These are phyloP conservation scores for Rissa tridactyla DNA, from an alignment of 2,113 vertebrate genomes.

Conservation along the genomic window DNA sequence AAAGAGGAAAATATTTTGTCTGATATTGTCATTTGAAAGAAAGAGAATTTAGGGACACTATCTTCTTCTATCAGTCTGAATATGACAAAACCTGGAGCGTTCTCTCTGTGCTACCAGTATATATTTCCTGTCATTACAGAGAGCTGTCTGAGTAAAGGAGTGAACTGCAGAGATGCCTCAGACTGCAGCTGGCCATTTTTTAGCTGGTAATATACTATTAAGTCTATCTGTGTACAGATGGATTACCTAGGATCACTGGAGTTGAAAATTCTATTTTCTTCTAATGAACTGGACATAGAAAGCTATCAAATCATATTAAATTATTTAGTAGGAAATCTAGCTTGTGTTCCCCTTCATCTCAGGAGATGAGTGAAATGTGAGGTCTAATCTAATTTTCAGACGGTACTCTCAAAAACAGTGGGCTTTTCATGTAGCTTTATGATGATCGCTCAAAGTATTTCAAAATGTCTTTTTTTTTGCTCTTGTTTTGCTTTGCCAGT, in stretches of 20 bases:
- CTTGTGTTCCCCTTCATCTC: slow-evolving; percentile 5
- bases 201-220: neutral
- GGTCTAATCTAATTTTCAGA: neutral
- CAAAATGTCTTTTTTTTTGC: neutral
- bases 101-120: neutral
- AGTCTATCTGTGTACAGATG: neutral
- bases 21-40: neutral
- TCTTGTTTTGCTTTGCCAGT: neutral
- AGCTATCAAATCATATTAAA: slow-evolving; percentile 28
- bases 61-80: neutral
- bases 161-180: neutral
- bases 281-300: slow-evolving; percentile 30
- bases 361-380: neutral
- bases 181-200: neutral
- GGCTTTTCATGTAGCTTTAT: neutral
- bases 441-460: neutral
- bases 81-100: neutral
- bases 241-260: neutral
- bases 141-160: neutral
- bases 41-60: neutral
- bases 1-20: neutral
- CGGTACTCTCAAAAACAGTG: neutral
- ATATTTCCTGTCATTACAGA: neutral
- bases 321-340: slow-evolving; percentile 12
- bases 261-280: slow-evolving; percentile 52